phyloP scores from a whole-genome alignment of 2,797 vertebrate species.

The Muraenolepis orangiensis region DNA sequence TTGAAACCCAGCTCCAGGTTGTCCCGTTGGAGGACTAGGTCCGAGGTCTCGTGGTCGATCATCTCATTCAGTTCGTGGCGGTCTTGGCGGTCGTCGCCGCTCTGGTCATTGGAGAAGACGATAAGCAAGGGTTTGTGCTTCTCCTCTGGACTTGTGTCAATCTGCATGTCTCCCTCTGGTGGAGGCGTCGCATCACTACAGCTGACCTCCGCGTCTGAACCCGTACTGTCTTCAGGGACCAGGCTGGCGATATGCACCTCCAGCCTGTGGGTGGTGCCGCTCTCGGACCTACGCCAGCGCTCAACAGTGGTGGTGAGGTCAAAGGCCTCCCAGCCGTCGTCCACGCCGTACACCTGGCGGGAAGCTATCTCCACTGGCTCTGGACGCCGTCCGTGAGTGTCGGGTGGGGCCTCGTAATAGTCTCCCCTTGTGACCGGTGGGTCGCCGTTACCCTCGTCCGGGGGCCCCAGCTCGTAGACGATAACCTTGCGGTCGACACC shows the following conservation, averaged over 20 bases:
- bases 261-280: constrained; percentile 78
- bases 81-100: constrained; percentile 82
- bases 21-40: constrained; percentile 64
- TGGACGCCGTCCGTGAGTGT: constrained; percentile 33
- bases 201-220: constrained; percentile 30
- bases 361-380: constrained; percentile 79
- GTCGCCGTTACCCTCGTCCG: constrained; percentile 39
- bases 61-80: constrained; percentile 89
- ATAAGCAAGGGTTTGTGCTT: constrained; percentile 91
- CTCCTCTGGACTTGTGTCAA: constrained; percentile 82
- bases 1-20: constrained; percentile 63
- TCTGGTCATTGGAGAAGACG: constrained; percentile 94
- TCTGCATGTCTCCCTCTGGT: constrained; percentile 77
- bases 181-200: constrained; percentile 30
- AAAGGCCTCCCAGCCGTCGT: constrained; percentile 91
- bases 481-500: constrained; percentile 89
- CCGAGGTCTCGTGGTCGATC: constrained; percentile 86
- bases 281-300: constrained; percentile 81
- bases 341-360: constrained; percentile 83
- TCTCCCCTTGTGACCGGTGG: constrained; percentile 28
- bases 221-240: constrained; percentile 28
- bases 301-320: constrained; percentile 84
- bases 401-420: constrained; percentile 26
- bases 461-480: constrained; percentile 78
- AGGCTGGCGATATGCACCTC: constrained; percentile 89